Base-by-base conservation (phyloP, 2,888 invertebrate species). In the Morinoia aosen region DNA sequence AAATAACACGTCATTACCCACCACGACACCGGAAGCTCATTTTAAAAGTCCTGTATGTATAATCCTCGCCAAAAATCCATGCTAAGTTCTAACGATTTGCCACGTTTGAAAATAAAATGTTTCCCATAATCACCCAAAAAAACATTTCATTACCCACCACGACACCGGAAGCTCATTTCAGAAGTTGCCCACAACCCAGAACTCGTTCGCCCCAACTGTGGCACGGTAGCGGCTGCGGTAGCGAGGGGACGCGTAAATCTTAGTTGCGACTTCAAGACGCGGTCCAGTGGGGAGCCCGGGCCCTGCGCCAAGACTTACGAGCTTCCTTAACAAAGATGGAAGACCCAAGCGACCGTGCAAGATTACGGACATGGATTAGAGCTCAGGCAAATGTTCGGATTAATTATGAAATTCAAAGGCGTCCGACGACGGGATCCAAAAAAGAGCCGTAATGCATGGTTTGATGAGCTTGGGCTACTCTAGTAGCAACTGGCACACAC, bases 301-400 rank as follows among this genome's bases (percentile, higher is more conserved):
- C 14, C 61, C 61, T 0, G 61, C 76, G 25, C 76, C 76, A 76
- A 76, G 76, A 76, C 76, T 76, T 76, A 76, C 76, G 76, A 76
- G 76, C 16, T 90, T 90, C 40, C 90, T 48, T 90, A 90, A 90
- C 90, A 40, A 90, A 90, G 90, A 90, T 90, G 90, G 90, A 90
- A 90, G 90, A 90, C 90, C 90, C 90, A 12, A 90, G 90, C 90
- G 90, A 90, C 90, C 90, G 90, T 90, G 40, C 40, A 39, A 90
- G 90, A 90, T 90, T 90, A 90, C 90, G 40, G 48, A 90, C 90
- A 48, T 90, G 90, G 90, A 90, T 90, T 90, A 48, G 16, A 48
- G 90, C 90, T 90, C 90, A 90, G 90, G 40, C 90, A 90, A 90
- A 90, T 90, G 90, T 39, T 19, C 48, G 90, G 40, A 90, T 90